A percentile compares a stretch with the other conserved stretches of the same genome.
These are phyloP conservation scores for Potamilus streckersoni DNA, from an alignment of 1,140 invertebrate species.

Conservation along the genomic window DNA sequence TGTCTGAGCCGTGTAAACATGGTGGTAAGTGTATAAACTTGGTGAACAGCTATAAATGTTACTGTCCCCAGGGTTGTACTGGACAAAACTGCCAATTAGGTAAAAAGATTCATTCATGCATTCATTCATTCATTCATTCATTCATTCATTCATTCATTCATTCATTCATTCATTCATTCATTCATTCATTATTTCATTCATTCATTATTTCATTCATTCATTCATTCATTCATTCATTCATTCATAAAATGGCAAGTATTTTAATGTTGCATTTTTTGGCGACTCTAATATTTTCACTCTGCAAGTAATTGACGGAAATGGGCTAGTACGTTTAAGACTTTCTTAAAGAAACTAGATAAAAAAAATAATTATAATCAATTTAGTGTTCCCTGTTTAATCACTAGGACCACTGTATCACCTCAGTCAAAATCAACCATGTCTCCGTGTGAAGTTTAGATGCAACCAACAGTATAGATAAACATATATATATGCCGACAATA, in stretches of 20 bases:
- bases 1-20: slow-evolving; percentile 79
- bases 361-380: no score
- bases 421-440: no score
- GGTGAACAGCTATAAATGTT: slow-evolving; percentile 70
- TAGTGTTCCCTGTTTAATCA: no score
- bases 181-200: slow-evolving; percentile 80
- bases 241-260: slow-evolving; percentile 79
- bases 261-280: slow-evolving; percentile 13
- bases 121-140: slow-evolving; percentile 82
- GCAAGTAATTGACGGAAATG: no score
- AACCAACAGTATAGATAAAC: no score
- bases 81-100: slow-evolving; percentile 87
- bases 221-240: slow-evolving; percentile 92
- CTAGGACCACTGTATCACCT: no score
- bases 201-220: slow-evolving; percentile 73
- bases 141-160: slow-evolving; percentile 75
- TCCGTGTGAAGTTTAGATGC: no score
- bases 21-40: slow-evolving; percentile 47
- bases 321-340: no score
- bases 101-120: slow-evolving; percentile 78
- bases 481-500: no score
- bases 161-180: slow-evolving; percentile 95
- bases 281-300: not conserved
- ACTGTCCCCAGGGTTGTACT: slow-evolving; percentile 80
- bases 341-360: no score